Evolutionary conservation across 2,113 vertebrate species (phyloP).

Genomic region (Vidua macroura): DNA sequence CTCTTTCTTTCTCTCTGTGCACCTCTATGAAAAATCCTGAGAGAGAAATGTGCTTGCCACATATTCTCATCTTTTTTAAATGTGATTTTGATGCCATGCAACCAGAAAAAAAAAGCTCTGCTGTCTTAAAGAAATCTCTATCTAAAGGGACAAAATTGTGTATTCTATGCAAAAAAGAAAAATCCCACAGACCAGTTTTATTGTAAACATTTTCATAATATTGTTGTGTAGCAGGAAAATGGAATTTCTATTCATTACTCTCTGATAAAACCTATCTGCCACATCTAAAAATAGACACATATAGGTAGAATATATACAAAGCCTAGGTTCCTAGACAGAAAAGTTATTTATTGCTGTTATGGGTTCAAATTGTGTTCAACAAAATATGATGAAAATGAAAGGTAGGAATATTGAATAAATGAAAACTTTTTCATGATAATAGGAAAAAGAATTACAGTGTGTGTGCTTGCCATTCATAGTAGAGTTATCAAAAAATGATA

Average conservation of each 20-base stretch:
- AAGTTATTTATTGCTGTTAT: not conserved
- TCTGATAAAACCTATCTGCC: not conserved
- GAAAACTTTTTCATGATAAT: not conserved
- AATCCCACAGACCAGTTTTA: not conserved
- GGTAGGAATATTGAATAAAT: not conserved
- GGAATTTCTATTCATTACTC: constrained; percentile 21
- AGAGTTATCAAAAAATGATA: not conserved
- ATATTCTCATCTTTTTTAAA: not conserved
- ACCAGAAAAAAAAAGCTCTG: not conserved
- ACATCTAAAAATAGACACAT: constrained; percentile 29
- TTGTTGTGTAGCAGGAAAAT: not conserved
- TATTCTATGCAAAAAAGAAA: constrained; percentile 27
- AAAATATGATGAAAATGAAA: constrained; percentile 3
- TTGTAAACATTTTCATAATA: constrained; percentile 52
- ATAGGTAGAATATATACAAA: not conserved
- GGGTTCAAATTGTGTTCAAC: not conserved
- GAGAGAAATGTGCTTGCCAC: no score
- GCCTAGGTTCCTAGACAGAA: not conserved
- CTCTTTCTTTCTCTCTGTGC: no score
- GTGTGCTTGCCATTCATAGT: not conserved
- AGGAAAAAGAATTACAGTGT: not conserved
- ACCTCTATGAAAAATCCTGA: no score
- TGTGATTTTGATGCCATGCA: constrained; percentile 13
- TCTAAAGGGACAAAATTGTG: not conserved
- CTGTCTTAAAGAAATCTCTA: constrained; percentile 1